Evolutionary conservation across 2,797 vertebrate genomes (phyloP).

Genomic region (Coluber constrictor): DNA sequence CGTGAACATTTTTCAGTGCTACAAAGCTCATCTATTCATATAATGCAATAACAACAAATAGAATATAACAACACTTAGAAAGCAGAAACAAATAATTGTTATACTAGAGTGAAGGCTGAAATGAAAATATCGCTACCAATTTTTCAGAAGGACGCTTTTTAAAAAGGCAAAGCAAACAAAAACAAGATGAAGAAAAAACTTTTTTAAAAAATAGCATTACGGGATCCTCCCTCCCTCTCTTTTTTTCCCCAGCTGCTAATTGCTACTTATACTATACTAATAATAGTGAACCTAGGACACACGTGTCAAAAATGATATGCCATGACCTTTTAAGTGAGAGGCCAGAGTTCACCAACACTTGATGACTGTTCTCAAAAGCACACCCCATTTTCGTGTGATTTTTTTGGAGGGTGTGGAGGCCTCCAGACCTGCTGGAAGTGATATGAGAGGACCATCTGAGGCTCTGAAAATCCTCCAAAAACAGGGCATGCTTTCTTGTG

Average conservation of each 20-base stretch:
- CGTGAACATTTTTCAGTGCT: constrained; percentile 35
- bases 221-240: background rate
- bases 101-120: background rate
- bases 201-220: background rate
- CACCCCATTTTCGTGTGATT: background rate
- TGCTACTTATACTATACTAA: background rate
- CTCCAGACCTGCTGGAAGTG: background rate
- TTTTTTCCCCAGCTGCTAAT: background rate
- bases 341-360: background rate
- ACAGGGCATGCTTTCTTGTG: background rate
- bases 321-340: background rate
- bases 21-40: constrained; percentile 37
- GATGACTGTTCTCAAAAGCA: background rate
- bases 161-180: background rate
- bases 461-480: background rate
- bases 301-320: background rate
- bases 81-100: background rate
- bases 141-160: background rate
- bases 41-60: background rate
- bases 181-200: background rate
- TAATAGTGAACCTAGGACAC: background rate
- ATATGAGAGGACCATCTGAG: background rate
- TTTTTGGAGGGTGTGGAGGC: background rate
- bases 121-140: background rate
- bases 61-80: background rate